phyloP scores from a whole-genome alignment of 2,797 vertebrate genomes.

The Pantherophis vulpinus region DNA sequence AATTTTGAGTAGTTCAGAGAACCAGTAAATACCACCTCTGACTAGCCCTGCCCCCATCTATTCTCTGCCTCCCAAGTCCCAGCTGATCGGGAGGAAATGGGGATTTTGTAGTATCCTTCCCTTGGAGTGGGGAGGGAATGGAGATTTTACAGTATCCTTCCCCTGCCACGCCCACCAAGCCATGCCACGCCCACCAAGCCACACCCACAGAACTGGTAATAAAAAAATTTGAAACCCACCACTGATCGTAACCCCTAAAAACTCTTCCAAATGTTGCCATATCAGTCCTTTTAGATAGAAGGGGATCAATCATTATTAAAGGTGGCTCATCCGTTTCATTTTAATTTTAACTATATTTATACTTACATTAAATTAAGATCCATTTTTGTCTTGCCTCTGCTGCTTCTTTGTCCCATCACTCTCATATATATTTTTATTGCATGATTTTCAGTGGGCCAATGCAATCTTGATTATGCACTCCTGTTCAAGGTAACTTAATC shows the following conservation, averaged over 20 bases:
- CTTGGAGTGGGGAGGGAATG: too few relatives aligned
- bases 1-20: too few relatives aligned
- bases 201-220: too few relatives aligned
- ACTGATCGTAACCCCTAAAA: not conserved
- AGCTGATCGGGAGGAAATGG: too few relatives aligned
- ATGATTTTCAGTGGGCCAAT: not conserved
- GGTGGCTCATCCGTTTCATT: not conserved
- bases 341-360: not conserved
- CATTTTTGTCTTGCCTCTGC: not conserved
- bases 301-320: not conserved
- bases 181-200: too few relatives aligned
- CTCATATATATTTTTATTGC: not conserved
- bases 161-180: too few relatives aligned
- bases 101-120: too few relatives aligned
- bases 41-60: too few relatives aligned
- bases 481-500: not conserved
- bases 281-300: not conserved
- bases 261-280: not conserved
- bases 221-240: too few relatives aligned
- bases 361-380: not conserved
- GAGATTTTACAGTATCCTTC: too few relatives aligned
- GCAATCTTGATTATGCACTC: not conserved
- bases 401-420: not conserved
- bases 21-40: too few relatives aligned
- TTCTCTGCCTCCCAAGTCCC: too few relatives aligned